phyloP scores from a whole-genome alignment of 2,888 invertebrate species.

The Trachelus troglodyta region DNA sequence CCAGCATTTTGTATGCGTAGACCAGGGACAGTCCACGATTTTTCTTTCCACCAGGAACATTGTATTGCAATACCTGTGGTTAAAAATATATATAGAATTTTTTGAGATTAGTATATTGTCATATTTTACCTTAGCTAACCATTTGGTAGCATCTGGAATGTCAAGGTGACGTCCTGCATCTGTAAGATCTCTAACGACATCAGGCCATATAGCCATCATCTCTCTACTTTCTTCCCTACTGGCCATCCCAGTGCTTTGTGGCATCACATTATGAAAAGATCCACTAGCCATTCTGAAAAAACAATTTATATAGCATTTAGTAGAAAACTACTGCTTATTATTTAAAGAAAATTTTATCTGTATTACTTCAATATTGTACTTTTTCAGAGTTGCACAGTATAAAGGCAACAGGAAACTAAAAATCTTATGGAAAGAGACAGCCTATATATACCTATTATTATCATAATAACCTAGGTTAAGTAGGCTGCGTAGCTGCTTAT shows the following conservation, averaged over 20 bases:
- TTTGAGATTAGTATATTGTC: background rate
- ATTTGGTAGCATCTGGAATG: constrained; percentile 82
- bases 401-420: background rate
- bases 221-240: constrained; percentile 87
- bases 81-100: background rate
- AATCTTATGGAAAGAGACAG: background rate
- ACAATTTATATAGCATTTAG: background rate
- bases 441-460: background rate
- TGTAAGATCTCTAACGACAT: constrained; percentile 85
- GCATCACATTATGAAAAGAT: constrained; percentile 43
- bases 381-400: background rate
- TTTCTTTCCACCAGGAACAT: constrained; percentile 92
- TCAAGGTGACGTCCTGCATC: constrained; percentile 81
- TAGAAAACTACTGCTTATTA: background rate
- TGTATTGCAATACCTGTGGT: constrained; percentile 84
- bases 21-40: constrained; percentile 81
- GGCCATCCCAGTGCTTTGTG: constrained; percentile 70
- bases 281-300: constrained; percentile 22
- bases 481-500: background rate
- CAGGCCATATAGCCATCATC: constrained; percentile 90
- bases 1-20: constrained; percentile 80
- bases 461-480: background rate
- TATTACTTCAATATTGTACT: background rate
- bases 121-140: constrained; percentile 79
- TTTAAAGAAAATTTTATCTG: background rate